Base-by-base conservation (phyloP, 2,113 vertebrate genomes). In the Halichoeres trimaculatus region DNA sequence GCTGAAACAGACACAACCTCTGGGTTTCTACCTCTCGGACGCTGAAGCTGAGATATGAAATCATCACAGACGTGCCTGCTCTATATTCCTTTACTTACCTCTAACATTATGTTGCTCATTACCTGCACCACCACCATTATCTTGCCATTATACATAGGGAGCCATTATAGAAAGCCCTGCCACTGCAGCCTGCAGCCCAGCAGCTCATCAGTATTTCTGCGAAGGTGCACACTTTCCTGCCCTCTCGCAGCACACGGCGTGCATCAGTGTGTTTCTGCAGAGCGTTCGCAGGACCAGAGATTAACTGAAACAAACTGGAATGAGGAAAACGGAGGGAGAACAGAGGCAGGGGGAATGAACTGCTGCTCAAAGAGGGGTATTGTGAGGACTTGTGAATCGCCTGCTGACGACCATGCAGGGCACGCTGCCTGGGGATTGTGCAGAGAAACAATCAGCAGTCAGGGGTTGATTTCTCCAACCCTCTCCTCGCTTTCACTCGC, bases 121-220 rank as follows among this genome's bases (percentile, higher is more conserved):
- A 90, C 77, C 67, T 85, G 75, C 59, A 71, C 68, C 73, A 83
- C 83, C 82, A 70, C 78, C 76, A 83, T 74, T 83, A 88, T 65
- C 74, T 83, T 26, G 74, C 66, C 71, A 85, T 83, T 86, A 85
- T 71, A 86, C 81, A 83, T 71, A 60, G 78, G 55, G 81, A 79
- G 66, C 68, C 66, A 84, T 86, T 90, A 89, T 58, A 64, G 72
- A 82, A 85, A 90, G 69, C 54, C 55, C 62, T 83, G 80, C 83
- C 78, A 88, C 76, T 55, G 71, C 85, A 85, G 70, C 78, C 64
- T 74, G 78, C 76, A 78, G 86, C 84, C 76, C 75, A 85, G 87
- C 19, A 84, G 78, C 84, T 92, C 83, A 87, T 90, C 88, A 87
- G 89, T 78, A 91, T 90, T 92, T 91, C 78, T 89, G 87, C 87